phyloP scores from a whole-genome alignment of 2,888 invertebrate species.

The Alitta virens region DNA sequence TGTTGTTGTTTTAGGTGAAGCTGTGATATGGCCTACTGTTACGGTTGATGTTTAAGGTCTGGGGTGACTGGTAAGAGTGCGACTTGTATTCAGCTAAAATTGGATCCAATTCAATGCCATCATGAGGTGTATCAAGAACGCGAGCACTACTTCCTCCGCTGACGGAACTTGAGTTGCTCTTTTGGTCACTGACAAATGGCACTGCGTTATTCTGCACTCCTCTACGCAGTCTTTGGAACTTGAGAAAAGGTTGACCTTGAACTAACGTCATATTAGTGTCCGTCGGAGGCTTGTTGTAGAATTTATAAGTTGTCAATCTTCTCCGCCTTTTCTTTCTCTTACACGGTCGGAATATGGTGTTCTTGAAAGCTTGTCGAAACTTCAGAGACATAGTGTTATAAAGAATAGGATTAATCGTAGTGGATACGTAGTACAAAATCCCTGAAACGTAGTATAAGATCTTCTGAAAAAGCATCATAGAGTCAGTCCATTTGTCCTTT shows the following conservation, averaged over 20 bases:
- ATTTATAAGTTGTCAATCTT: not conserved
- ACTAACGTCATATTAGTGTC: not conserved
- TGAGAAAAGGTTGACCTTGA: not conserved
- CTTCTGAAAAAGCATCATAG: conserved; percentile 65
- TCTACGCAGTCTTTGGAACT: not conserved
- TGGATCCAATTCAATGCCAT: conserved; percentile 15
- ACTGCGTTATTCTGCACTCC: too few relatives aligned
- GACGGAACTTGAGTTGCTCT: conserved; percentile 17
- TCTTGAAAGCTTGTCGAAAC: conserved; percentile 89
- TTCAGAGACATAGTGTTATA: conserved; percentile 95
- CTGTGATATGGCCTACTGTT: conserved; percentile 19
- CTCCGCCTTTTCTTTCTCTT: not conserved
- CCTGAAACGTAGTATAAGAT: conserved; percentile 81
- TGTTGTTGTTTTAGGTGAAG: not conserved
- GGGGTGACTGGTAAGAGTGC: not conserved
- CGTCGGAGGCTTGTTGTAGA: not conserved
- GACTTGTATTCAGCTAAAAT: conserved; percentile 13
- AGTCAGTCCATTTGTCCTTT: conserved; percentile 32
- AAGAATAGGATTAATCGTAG: conserved; percentile 87
- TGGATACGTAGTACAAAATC: conserved; percentile 85
- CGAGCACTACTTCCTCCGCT: conserved; percentile 18
- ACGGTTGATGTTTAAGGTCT: not conserved
- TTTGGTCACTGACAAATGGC: not conserved
- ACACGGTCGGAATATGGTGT: conserved; percentile 41
- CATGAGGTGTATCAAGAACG: conserved; percentile 11